A percentile compares a stretch with the other conserved stretches of the same genome.
Conservation (phyloP, 2,113 vertebrate genomes). For the Trochalopteron elliotii region DNA sequence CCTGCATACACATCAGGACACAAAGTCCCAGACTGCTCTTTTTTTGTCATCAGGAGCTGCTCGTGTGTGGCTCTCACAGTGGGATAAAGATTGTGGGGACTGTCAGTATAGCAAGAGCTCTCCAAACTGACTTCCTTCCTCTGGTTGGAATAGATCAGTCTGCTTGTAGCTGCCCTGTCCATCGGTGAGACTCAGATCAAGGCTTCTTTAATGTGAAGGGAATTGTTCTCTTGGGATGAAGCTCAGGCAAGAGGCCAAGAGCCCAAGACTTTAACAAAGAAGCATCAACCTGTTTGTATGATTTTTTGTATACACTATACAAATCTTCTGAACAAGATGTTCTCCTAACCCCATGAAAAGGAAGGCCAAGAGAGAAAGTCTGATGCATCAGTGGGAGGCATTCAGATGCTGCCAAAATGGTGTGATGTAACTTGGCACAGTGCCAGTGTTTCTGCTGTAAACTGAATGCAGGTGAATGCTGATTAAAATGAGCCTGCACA, state of each 20-base stretch:
- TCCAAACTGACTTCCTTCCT: background rate
- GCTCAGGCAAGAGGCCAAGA: background rate
- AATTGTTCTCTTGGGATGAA: background rate
- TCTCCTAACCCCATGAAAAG: conserved; percentile 1
- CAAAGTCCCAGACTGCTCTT: background rate
- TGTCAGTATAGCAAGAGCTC: background rate
- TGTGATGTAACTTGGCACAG: background rate
- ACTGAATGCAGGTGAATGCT: conserved; percentile 26
- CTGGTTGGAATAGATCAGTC: background rate
- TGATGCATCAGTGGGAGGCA: background rate
- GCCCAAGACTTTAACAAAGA: conserved; percentile 9
- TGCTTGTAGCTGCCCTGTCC: background rate
- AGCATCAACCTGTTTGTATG: conserved; percentile 8
- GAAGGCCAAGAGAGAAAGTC: conserved; percentile 9
- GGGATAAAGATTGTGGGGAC: background rate
- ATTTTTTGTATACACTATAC: background rate
- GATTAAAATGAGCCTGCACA: background rate
- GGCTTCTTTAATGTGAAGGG: background rate
- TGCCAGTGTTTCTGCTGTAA: background rate
- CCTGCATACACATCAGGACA: background rate
- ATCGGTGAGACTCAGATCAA: background rate
- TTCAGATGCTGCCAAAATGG: background rate
- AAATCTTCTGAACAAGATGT: conserved; percentile 37
- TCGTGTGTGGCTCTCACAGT: background rate
- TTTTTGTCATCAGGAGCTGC: background rate